Base-by-base conservation (phyloP, 2,888 invertebrate species). In the Drosophila crucigera region DNA sequence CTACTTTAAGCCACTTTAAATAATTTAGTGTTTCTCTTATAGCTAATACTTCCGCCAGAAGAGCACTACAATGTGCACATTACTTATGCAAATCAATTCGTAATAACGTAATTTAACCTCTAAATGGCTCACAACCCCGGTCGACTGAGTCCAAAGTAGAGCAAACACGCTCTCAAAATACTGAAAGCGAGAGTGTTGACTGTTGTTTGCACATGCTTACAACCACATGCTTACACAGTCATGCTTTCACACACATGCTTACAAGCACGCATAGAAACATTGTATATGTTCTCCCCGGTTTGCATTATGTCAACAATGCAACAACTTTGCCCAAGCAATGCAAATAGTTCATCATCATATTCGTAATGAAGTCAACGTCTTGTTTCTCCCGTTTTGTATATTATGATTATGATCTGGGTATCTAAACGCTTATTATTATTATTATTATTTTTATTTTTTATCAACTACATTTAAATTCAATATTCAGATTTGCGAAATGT, bases 221-320 rank as follows among this genome's bases (percentile, higher is more conserved):
- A 35, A 10, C 4, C 10, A n/a, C 39, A 30, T 28, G 31, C 49
- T 16, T 61, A 37, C n/a, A 39, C 19, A 7, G n/a, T 16, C 9
- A 47, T 41, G 37, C 7, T 16, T n/a, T 14, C 39, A 9, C 43
- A 28, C 5, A 72, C 6, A 47, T 5, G 33, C 37, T 19, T 3
- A 33, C 22, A 35, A 25, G 33, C 22, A 53, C 22, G 16, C 22
- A 16, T 47, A 25, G 7, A 7, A 25, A 25, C 16, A 25, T 35
- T 54, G 10, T 56, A 10, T n/a, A 2, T 58, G 14, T 31, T 64
- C 37, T 37, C 35, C 10, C 58, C 67, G 58, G 71, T 78, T 84
- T 76, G 68, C 88, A 78, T 82, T 78, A 84, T 78, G 39, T 72
- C 30, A 63, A 68, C 65, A 67, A 62, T 56, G 28, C 33, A 56